phyloP scores from a whole-genome alignment of 2,797 vertebrate species.

The Sebastiscus albofasciatus region DNA sequence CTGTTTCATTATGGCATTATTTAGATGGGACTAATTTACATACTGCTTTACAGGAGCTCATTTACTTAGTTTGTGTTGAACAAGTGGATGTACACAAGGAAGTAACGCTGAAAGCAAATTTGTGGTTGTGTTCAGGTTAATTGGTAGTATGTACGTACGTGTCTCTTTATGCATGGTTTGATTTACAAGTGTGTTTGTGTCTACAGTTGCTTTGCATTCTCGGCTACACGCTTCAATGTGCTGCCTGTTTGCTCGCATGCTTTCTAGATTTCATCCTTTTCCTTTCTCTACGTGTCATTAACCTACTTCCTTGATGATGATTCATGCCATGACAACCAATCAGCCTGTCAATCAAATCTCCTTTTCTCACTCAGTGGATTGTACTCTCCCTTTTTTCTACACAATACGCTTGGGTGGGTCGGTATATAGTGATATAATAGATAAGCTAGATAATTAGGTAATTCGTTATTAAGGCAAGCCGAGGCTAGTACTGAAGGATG shows the following conservation, averaged over 20 bases:
- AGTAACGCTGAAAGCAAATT: background rate
- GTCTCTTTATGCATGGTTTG: constrained; percentile 44
- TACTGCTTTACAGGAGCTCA: constrained; percentile 1
- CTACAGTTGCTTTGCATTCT: constrained; percentile 21
- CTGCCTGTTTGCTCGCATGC: constrained; percentile 55
- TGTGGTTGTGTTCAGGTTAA: constrained; percentile 18
- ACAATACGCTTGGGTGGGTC: constrained; percentile 50
- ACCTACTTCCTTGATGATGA: constrained; percentile 62
- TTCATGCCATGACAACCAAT: constrained; percentile 85
- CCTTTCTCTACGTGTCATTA: constrained; percentile 54
- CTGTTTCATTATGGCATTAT: background rate
- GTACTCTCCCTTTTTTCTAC: constrained; percentile 76
- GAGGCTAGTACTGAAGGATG: background rate
- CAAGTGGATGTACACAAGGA: background rate
- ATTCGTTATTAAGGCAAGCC: background rate
- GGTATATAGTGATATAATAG: background rate
- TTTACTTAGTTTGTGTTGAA: background rate
- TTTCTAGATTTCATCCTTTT: constrained; percentile 24
- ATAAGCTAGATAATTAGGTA: background rate
- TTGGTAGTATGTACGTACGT: constrained; percentile 8
- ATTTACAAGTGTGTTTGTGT: constrained; percentile 6
- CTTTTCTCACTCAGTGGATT: constrained; percentile 80
- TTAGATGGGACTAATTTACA: background rate
- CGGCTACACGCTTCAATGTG: background rate
- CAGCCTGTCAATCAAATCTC: constrained; percentile 80